Conservation (phyloP, 1,140 invertebrate species). For the Lanistes nyassanus region DNA sequence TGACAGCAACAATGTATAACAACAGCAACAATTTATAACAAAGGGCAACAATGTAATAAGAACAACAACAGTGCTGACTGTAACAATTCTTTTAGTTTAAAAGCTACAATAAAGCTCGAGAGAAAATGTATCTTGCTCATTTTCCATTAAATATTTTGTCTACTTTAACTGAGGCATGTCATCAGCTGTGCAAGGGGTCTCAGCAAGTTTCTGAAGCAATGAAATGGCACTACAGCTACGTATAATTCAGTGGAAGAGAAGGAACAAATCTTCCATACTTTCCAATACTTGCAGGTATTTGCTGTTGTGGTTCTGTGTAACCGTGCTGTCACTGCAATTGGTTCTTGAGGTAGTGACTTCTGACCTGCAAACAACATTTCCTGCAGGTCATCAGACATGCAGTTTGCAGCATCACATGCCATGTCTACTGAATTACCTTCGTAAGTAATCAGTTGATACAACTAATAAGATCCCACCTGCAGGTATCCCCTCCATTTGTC, state of each 20-base stretch:
- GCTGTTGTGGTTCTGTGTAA: slow-evolving; percentile 17
- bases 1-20: too few relatives aligned
- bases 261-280: slow-evolving; percentile 35
- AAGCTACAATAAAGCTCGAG: background rate
- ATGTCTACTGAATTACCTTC: too few relatives aligned
- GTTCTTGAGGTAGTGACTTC: background rate
- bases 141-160: background rate
- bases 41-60: too few relatives aligned
- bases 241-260: background rate
- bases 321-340: background rate
- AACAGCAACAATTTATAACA: too few relatives aligned
- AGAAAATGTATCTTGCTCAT: background rate
- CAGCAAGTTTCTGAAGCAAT: background rate
- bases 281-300: slow-evolving; percentile 47
- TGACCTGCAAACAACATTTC: slow-evolving; percentile 10
- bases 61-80: background rate
- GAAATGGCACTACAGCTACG: background rate
- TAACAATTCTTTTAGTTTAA: background rate
- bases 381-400: too few relatives aligned
- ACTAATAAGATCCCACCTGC: too few relatives aligned
- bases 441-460: too few relatives aligned
- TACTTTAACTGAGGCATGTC: background rate
- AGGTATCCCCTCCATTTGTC: too few relatives aligned
- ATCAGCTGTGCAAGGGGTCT: background rate
- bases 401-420: too few relatives aligned